Evolutionary conservation across 2,113 vertebrate species (phyloP), one percentile per base, ranked within the genome.

Genomic region (Phaethornis superciliosus): DNA sequence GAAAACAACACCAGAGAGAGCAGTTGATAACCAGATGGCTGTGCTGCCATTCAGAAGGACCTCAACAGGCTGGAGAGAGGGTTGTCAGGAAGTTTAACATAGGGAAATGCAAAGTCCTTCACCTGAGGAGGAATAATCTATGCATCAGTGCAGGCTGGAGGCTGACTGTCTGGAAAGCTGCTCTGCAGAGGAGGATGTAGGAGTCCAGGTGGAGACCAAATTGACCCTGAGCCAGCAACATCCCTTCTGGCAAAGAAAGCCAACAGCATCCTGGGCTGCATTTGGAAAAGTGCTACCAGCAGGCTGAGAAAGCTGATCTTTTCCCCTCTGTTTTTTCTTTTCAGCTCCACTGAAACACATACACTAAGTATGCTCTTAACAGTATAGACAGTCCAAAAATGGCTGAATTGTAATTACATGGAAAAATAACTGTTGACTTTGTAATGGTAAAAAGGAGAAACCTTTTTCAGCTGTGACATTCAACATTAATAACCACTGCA

Each of bases 21-120:
- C 2, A 69, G 37, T 0, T 30, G 30, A 51, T 24, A 64, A 33
- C 18, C 54, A 49, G 19, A 6, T 0, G 2, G 10, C 15, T 35
- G 22, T 68, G 37, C 64, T 77, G 80, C 35, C 56, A 17, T 46
- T 85, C 65, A 87, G 46, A 54, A 69, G 33, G 35, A 81, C 44
- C 37, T 78, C 56, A 40, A 26, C 12, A 72, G 32, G 37, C 32
- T 68, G 67, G 11, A 70, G 42, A 74, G 35, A 72, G 32, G 6
- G 33, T 1, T 56, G 55, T 40, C 81, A 62, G 65, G 40, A 76
- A 54, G 55, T 20, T 89, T 56, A 71, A 26, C 18, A 37, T 42
- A 58, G 16, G 2, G 24, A 81, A 90, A 70, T 44, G 6, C 64
- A 23, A 63, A 75, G 64, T 40, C 47, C 11, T 49, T 51, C 60